Conservation (phyloP, 2,797 vertebrate genomes). For the Myotis daubentonii region DNA sequence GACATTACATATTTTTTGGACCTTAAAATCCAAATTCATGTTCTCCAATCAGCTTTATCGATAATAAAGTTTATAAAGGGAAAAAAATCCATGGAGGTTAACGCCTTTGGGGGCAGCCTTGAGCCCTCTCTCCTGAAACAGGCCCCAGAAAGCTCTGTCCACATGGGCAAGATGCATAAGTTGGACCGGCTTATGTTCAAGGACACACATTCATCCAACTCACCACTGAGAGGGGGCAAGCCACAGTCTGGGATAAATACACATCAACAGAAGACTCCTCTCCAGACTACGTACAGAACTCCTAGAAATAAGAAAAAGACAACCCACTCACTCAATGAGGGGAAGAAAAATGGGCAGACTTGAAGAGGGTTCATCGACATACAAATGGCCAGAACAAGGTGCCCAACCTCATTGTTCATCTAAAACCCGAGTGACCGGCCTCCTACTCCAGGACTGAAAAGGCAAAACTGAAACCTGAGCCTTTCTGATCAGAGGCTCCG, state of each 20-base stretch:
- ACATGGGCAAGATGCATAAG: neutral
- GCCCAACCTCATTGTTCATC: neutral
- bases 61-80: neutral
- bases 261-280: accelerated
- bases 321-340: neutral
- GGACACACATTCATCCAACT: neutral
- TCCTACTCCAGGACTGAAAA: neutral
- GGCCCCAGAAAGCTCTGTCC: neutral
- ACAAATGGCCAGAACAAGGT: neutral
- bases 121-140: neutral
- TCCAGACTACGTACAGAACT: neutral
- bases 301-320: neutral
- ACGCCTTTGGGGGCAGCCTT: neutral
- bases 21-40: neutral
- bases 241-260: neutral
- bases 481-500: neutral
- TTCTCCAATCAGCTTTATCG: neutral
- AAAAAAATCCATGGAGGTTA: neutral
- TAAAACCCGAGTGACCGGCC: neutral
- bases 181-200: neutral
- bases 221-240: neutral
- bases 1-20: neutral
- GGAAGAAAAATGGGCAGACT: neutral
- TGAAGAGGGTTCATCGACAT: too few relatives aligned
- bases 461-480: neutral